Conservation (phyloP, 1,140 invertebrate species). For the Rhynchophorus ferrugineus region DNA sequence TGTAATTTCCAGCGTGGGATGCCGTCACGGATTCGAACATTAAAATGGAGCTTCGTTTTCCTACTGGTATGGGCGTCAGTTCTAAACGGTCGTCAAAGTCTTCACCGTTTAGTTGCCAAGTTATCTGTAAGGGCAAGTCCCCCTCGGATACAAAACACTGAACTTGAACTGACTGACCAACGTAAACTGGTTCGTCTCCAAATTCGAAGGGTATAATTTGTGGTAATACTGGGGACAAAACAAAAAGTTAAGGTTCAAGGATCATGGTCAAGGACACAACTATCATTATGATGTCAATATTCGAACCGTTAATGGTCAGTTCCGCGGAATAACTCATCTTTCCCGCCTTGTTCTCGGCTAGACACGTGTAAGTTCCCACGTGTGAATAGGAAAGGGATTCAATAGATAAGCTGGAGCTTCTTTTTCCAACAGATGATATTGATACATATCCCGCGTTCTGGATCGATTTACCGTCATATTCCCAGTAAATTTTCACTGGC, state of each 20-base stretch:
- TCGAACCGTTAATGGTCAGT: conserved; percentile 30
- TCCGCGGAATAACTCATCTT: conserved; percentile 30
- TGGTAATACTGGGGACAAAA: conserved; percentile 47
- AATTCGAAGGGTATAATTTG: conserved; percentile 63
- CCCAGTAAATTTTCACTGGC: conserved; percentile 60
- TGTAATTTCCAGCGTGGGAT: conserved; percentile 57
- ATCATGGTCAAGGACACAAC: no score
- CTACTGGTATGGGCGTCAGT: conserved; percentile 43
- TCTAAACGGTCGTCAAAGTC: conserved; percentile 42
- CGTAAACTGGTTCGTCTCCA: conserved; percentile 56
- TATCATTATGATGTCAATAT: not conserved
- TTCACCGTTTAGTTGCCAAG: conserved; percentile 58
- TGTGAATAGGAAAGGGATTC: conserved; percentile 63
- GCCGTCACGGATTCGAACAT: conserved; percentile 66
- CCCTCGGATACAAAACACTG: conserved; percentile 66
- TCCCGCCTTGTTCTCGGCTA: conserved; percentile 63
- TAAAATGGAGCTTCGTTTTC: conserved; percentile 41
- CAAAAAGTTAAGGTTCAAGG: not conserved
- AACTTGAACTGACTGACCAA: conserved; percentile 63
- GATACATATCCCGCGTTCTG: conserved; percentile 43
- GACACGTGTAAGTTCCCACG: conserved; percentile 57
- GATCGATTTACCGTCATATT: conserved; percentile 48
- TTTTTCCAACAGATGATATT: conserved; percentile 42
- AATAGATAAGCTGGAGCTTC: conserved; percentile 50
- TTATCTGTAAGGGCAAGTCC: conserved; percentile 57